phyloP scores from a whole-genome alignment of 2,113 vertebrate genomes.

The Muscicapa adusta region DNA sequence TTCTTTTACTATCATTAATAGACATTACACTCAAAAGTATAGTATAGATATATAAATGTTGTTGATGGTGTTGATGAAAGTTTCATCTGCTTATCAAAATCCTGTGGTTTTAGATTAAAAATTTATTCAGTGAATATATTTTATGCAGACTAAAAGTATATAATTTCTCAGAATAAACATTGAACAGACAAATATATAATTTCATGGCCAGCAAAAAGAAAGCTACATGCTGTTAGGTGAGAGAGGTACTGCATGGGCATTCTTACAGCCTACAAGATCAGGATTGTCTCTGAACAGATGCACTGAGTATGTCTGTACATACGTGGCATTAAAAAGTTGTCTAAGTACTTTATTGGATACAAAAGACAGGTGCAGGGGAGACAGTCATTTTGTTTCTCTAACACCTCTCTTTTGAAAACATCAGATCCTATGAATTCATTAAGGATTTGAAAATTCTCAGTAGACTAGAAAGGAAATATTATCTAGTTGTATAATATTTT shows the following conservation, averaged over 20 bases:
- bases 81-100: not conserved
- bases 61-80: not conserved
- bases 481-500: not conserved
- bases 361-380: not conserved
- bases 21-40: not conserved
- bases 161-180: not conserved
- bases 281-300: not conserved
- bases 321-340: not conserved
- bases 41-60: not conserved
- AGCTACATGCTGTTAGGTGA: not conserved
- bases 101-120: not conserved
- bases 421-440: not conserved
- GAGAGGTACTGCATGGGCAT: not conserved
- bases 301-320: rapidly evolving
- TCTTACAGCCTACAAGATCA: not conserved
- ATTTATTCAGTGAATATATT: not conserved
- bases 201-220: not conserved
- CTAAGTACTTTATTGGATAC: not conserved
- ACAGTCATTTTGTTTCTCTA: not conserved
- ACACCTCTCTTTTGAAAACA: not conserved
- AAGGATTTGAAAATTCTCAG: not conserved
- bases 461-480: not conserved
- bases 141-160: not conserved
- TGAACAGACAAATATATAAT: not conserved
- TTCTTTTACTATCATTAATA: not conserved